Conservation (phyloP, 92 coral and sea anemone genomes). For the Palythoa caribaeorum region DNA sequence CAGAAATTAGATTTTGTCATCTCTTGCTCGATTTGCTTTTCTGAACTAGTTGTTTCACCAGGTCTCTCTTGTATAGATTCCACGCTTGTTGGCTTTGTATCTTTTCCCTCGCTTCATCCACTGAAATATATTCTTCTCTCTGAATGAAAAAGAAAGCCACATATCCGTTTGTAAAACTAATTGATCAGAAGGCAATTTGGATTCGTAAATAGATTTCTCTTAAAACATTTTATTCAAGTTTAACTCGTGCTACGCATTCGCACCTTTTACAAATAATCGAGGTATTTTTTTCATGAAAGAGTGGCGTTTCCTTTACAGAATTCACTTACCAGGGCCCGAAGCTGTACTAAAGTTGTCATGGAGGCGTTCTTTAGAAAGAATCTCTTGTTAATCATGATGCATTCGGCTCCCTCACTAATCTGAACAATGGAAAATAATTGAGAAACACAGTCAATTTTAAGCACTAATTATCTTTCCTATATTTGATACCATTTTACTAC, state of each 20-base stretch:
- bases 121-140: conserved; percentile 88
- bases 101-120: conserved; percentile 82
- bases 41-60: conserved; percentile 68
- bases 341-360: conserved; percentile 83
- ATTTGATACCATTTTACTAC: not conserved
- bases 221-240: too few relatives aligned
- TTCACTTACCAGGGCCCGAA: conserved; percentile 81
- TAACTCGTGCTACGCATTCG: not conserved
- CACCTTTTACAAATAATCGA: too few relatives aligned
- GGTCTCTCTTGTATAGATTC: conserved; percentile 83
- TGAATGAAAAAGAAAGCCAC: conserved; percentile 17
- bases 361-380: conserved; percentile 85
- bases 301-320: not conserved
- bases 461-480: not conserved
- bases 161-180: not conserved
- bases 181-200: not conserved
- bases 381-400: conserved; percentile 86
- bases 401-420: conserved; percentile 95
- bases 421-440: not conserved
- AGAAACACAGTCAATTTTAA: not conserved
- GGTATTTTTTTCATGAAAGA: not conserved
- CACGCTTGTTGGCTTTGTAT: conserved; percentile 86
- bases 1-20: conserved; percentile 7
- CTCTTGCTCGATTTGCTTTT: conserved; percentile 38
- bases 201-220: too few relatives aligned